phyloP scores from a whole-genome alignment of 2,113 vertebrate genomes.

The Eretmochelys imbricata region DNA sequence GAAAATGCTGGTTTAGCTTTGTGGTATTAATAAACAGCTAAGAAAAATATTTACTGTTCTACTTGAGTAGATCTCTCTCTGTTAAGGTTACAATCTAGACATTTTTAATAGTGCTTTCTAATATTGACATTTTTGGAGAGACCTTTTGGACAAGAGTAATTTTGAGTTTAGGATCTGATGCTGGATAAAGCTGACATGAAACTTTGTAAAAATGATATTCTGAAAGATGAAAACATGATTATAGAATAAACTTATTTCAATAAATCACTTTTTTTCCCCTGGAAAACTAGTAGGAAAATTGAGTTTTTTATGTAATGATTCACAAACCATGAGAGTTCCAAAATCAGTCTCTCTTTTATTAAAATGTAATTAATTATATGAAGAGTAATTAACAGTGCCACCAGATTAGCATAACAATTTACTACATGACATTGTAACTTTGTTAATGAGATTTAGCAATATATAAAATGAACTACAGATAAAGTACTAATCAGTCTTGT shows the following conservation, averaged over 20 bases:
- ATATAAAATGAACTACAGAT: slow-evolving; percentile 21
- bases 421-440: slow-evolving; percentile 42
- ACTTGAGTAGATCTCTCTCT: background rate
- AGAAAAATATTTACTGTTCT: background rate
- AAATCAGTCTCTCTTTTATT: slow-evolving; percentile 45
- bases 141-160: background rate
- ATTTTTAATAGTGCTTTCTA: background rate
- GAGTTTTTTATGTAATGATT: background rate
- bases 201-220: background rate
- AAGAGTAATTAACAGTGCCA: slow-evolving; percentile 54
- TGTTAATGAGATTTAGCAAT: slow-evolving; percentile 33
- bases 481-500: slow-evolving; percentile 38
- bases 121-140: background rate
- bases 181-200: background rate
- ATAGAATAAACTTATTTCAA: background rate
- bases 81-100: background rate
- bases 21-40: background rate
- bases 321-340: slow-evolving; percentile 11
- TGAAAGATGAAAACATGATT: slow-evolving; percentile 7
- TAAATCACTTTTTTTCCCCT: background rate
- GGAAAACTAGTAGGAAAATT: background rate
- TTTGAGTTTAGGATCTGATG: background rate
- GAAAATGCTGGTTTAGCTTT: background rate
- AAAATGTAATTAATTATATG: slow-evolving; percentile 59
- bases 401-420: slow-evolving; percentile 61